These are phyloP conservation scores for Sorex araneus DNA, from an alignment of 2,113 vertebrate genomes.

Conservation along the genomic window DNA sequence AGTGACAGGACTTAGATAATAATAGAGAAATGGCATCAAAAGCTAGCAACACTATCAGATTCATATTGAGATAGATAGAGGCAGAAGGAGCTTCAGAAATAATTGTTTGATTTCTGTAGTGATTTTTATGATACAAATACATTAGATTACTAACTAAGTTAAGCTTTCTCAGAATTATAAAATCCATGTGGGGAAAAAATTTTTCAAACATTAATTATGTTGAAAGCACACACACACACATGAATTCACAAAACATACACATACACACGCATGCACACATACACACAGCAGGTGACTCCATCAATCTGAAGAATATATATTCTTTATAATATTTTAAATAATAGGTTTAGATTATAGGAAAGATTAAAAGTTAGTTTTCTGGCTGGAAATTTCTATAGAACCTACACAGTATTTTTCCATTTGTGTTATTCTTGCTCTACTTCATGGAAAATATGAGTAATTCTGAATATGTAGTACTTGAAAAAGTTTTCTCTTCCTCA, in stretches of 20 bases:
- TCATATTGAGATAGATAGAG: neutral
- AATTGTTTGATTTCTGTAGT: neutral
- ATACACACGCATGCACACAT: neutral
- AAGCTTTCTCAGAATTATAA: neutral
- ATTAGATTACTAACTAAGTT: neutral
- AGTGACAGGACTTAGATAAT: neutral
- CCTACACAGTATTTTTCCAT: conserved; percentile 71
- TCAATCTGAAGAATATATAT: conserved; percentile 11
- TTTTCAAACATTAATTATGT: too few species aligned
- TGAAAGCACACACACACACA: neutral
- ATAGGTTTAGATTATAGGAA: conserved; percentile 39
- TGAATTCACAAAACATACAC: neutral
- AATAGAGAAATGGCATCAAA: neutral
- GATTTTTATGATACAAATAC: neutral
- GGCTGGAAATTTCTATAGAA: conserved; percentile 48
- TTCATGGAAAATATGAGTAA: conserved; percentile 76
- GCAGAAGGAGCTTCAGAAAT: neutral
- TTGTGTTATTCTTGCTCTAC: conserved; percentile 73
- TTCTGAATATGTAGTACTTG: conserved; percentile 68
- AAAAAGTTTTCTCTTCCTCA: conserved; percentile 69
- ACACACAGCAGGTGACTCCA: neutral
- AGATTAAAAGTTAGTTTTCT: conserved; percentile 61
- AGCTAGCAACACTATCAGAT: neutral
- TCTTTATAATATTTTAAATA: neutral
- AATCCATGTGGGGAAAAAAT: neutral